These are phyloP conservation scores for Entomobrya proxima DNA, from an alignment of 2,888 invertebrate genomes.

Conservation along the genomic window DNA sequence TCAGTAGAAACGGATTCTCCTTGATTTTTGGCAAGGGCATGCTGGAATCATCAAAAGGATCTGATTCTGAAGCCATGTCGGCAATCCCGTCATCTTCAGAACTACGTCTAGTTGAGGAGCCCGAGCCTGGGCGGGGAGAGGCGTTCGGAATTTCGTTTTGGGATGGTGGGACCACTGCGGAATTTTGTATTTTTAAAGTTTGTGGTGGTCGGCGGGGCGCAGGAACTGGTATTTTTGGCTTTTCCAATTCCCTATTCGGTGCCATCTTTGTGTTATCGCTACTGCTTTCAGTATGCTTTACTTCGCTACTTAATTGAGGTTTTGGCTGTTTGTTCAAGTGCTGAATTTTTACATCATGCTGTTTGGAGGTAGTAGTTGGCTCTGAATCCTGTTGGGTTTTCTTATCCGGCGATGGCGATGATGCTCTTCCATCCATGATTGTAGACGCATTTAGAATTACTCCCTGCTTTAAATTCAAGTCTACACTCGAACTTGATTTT, in stretches of 20 bases:
- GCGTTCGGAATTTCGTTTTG: not conserved
- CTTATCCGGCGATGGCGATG: not conserved
- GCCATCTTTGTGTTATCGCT: not conserved
- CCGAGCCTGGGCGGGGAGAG: not conserved
- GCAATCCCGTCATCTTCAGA: slow-evolving; percentile 59
- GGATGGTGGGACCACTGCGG: not conserved
- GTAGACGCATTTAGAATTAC: not conserved
- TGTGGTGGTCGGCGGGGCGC: slow-evolving; percentile 19
- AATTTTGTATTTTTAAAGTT: not conserved
- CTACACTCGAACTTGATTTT: too few relatives aligned
- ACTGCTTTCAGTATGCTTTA: not conserved
- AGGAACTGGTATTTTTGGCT: slow-evolving; percentile 28
- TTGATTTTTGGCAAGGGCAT: slow-evolving; percentile 56
- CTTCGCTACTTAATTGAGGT: not conserved
- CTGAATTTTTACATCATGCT: not conserved
- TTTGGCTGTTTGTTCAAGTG: slow-evolving; percentile 48
- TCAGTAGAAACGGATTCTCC: slow-evolving; percentile 45
- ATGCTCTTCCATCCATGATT: not conserved
- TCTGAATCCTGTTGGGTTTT: not conserved
- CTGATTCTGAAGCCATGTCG: slow-evolving; percentile 55
- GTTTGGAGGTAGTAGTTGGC: not conserved
- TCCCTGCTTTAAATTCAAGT: too few relatives aligned
- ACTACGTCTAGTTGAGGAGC: slow-evolving; percentile 24
- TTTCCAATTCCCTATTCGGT: not conserved
- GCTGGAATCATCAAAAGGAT: slow-evolving; percentile 46